Conservation (phyloP, 35 echinoderm and acorn worm genomes). For the Ptychodera flava region DNA sequence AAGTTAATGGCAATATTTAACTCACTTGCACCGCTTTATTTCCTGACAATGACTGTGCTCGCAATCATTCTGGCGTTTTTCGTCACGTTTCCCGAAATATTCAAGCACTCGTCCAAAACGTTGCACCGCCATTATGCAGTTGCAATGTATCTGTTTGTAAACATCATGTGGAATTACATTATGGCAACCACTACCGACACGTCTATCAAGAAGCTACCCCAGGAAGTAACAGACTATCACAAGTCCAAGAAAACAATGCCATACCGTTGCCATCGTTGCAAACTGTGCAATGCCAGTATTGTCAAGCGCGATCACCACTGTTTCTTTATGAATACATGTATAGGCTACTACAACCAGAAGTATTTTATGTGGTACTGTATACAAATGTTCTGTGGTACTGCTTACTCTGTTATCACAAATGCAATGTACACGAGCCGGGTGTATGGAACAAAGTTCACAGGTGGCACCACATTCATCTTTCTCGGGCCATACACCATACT, state of each 20-base stretch:
- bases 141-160: slow-evolving; percentile 10
- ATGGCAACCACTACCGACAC: slow-evolving; percentile 26
- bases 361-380: slow-evolving; percentile 47
- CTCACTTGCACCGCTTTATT: neutral
- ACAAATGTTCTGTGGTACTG: slow-evolving; percentile 12
- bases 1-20: neutral
- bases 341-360: slow-evolving; percentile 70
- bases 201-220: neutral
- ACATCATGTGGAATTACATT: slow-evolving; percentile 33
- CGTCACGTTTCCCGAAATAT: neutral
- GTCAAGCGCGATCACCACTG: slow-evolving; percentile 58
- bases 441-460: slow-evolving; percentile 30
- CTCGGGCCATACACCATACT: slow-evolving; percentile 23
- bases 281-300: slow-evolving; percentile 27
- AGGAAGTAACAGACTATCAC: neutral
- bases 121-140: neutral
- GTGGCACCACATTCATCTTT: slow-evolving; percentile 41
- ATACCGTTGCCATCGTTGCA: slow-evolving; percentile 28
- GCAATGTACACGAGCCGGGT: slow-evolving; percentile 29
- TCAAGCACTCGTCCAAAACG: neutral
- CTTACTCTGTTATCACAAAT: slow-evolving; percentile 28
- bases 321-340: slow-evolving; percentile 41
- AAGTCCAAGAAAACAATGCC: neutral
- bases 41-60: neutral
- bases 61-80: neutral